Evolutionary conservation across 1,140 invertebrate genomes (phyloP), one percentile per base, ranked within the genome.

Genomic region (Oedothorax gibbosus): DNA sequence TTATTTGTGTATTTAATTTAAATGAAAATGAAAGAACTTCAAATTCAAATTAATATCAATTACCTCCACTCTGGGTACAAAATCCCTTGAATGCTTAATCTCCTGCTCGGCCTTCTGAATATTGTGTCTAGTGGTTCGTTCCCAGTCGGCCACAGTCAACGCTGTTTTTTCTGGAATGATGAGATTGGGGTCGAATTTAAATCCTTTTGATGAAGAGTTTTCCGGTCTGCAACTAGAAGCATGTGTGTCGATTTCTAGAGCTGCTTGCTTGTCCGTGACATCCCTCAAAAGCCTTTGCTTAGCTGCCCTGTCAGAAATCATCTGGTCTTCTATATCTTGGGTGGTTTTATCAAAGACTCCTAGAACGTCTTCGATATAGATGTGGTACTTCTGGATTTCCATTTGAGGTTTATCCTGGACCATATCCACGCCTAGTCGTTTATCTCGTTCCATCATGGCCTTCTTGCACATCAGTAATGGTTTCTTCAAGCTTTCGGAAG

Each of bases 231-330:
- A 77, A 11, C 65, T 62, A 2, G 75, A 85, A 15, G 83, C 83
- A 10, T 85, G 83, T 7, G 75, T 60, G n/a, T 85, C 83, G 11
- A 85, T 85, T 14, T 78, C 75, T 6, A 85, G n/a, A 4, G 83
- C 83, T 1, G 83, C 75, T 20, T 77, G 66, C 54, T 85, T 85
- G 65, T 85, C 83, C 2, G 72, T 78, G 7, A 85, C 66, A 51
- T 85, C 83, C n/a, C 83, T 68, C 65, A 77, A n/a, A 5, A 85
- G 64, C 14, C 71, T 83, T 35, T 83, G 81, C 71, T 83, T 83
- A 20, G 71, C 81, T 0, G 81, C 81, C 56, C 81, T 53, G 53
- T 75, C 81, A 6, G 12, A 21, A 53, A 83, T 83, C 81, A 83
- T 83, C 18, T 83, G 81, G 11, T 83, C 81, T n/a, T 83, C 81